A percentile compares a stretch with the other conserved stretches of the same genome.
These are phyloP conservation scores for Coregonus clupeaformis DNA, from an alignment of 2,113 vertebrate species.

Conservation along the genomic window DNA sequence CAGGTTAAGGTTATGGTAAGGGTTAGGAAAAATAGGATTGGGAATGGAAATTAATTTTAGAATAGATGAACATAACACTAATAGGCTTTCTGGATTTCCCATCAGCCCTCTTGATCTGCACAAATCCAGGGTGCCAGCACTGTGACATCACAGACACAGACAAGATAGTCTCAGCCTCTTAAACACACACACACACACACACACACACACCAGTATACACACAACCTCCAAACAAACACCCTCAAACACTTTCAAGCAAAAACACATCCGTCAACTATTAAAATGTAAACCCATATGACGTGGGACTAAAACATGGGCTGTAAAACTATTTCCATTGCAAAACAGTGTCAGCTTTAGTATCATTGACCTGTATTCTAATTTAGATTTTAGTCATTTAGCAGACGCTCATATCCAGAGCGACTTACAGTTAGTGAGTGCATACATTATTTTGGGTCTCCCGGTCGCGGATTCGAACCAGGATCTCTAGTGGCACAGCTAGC, in stretches of 20 bases:
- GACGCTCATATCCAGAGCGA: too few species aligned
- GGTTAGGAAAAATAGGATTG: too few species aligned
- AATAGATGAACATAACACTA: constrained; percentile 27
- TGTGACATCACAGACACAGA: constrained; percentile 20
- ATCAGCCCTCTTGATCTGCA: constrained; percentile 63
- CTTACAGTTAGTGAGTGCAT: too few species aligned
- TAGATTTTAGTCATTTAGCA: too few species aligned
- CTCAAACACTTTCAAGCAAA: neutral
- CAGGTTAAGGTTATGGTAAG: too few species aligned
- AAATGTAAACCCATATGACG: neutral
- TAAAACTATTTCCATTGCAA: neutral
- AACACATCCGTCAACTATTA: neutral
- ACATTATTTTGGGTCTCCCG: too few species aligned
- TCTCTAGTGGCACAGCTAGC: too few species aligned
- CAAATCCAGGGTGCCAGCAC: constrained; percentile 56
- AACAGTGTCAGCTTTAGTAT: neutral
- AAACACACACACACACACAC: too few species aligned
- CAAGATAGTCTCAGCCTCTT: neutral
- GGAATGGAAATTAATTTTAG: too few species aligned
- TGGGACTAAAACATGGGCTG: neutral
- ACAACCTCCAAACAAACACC: too few species aligned
- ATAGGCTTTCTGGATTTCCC: constrained; percentile 74
- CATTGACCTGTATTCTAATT: neutral
- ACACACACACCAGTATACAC: too few species aligned
- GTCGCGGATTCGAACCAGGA: too few species aligned